Evolutionary conservation across 2,113 vertebrate genomes (phyloP).

Genomic region (Cavia aperea): DNA sequence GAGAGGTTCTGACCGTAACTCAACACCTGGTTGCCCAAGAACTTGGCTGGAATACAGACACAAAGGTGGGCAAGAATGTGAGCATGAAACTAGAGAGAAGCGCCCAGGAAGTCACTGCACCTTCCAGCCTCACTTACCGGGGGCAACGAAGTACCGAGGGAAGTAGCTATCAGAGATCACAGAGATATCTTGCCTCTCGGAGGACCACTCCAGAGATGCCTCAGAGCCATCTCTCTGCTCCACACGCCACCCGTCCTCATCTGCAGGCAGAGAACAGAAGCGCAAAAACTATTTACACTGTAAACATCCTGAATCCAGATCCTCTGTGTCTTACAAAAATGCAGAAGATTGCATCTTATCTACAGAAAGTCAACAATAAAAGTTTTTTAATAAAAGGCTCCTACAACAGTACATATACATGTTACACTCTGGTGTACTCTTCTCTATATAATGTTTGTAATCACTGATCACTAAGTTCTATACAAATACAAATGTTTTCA

Average conservation of each 20-base stretch:
- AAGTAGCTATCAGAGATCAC: constrained; percentile 92
- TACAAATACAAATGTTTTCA: neutral
- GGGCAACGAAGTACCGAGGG: constrained; percentile 92
- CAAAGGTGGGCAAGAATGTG: neutral
- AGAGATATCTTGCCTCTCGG: constrained; percentile 82
- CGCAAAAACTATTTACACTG: neutral
- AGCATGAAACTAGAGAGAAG: neutral
- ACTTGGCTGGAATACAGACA: constrained; percentile 81
- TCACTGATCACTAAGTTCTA: neutral
- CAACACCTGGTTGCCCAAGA: constrained; percentile 90
- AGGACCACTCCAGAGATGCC: constrained; percentile 83
- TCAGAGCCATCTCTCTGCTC: constrained; percentile 86
- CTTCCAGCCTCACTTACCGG: constrained; percentile 78
- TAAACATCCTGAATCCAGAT: neutral
- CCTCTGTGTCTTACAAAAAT: neutral
- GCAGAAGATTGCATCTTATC: neutral
- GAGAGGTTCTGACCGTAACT: constrained; percentile 95
- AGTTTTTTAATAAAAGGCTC: neutral
- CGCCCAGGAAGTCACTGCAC: rapidly evolving
- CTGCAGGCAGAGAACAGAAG: constrained; percentile 69
- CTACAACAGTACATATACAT: neutral
- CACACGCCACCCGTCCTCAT: constrained; percentile 86
- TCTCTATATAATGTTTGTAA: neutral
- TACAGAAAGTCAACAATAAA: neutral
- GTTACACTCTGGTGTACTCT: neutral